Conservation (phyloP, 2,797 vertebrate genomes). For the Phataginus tricuspis region DNA sequence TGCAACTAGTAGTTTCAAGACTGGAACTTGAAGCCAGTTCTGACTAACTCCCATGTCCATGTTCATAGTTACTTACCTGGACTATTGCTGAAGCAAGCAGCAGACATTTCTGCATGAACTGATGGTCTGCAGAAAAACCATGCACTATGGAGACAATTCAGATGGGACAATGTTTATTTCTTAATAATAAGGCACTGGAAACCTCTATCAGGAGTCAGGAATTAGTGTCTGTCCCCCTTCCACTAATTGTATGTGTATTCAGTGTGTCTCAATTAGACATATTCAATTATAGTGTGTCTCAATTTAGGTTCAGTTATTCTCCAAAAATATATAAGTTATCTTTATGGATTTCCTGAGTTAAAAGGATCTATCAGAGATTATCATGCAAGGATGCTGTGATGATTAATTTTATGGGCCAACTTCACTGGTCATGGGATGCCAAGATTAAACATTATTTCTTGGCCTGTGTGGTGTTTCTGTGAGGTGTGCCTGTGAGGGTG, state of each 20-base stretch:
- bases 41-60: not conserved
- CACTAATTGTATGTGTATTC: not conserved
- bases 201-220: not conserved
- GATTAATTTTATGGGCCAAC: conserved; percentile 15
- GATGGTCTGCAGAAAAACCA: not conserved
- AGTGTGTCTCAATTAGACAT: not conserved
- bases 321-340: not conserved
- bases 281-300: not conserved
- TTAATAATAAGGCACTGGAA: not conserved
- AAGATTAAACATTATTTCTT: not conserved
- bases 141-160: not conserved
- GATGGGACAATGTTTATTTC: not conserved
- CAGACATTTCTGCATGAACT: not conserved
- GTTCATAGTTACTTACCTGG: not conserved
- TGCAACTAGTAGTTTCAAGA: not conserved
- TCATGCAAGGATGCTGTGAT: not conserved
- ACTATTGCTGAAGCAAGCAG: not conserved
- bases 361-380: not conserved
- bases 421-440: not conserved
- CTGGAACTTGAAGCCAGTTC: not conserved
- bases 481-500: not conserved
- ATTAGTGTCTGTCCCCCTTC: not conserved
- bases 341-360: conserved; percentile 3
- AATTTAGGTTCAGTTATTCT: not conserved
- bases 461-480: not conserved